Evolutionary conservation across 2,888 invertebrate species (phyloP).

Genomic region (Andrena chrysosceles): DNA sequence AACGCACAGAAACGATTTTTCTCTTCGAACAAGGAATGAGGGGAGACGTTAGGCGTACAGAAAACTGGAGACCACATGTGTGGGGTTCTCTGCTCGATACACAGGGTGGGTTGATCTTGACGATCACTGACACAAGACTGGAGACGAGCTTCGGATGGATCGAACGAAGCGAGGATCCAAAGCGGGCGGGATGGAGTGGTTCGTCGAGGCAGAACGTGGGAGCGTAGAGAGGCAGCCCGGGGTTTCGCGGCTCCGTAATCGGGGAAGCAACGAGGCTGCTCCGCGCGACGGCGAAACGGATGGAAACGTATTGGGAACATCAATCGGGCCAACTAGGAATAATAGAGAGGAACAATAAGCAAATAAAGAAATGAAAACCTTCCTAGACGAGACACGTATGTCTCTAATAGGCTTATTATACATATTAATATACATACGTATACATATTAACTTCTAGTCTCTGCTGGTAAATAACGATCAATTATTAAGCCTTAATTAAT

Average conservation of each 20-base stretch:
- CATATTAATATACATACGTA: slow-evolving; percentile 19
- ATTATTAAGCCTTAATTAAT: slow-evolving; percentile 60
- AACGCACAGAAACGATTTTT: slow-evolving; percentile 64
- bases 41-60: background rate
- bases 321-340: slow-evolving; percentile 70
- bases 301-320: slow-evolving; percentile 68
- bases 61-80: background rate
- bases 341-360: slow-evolving; percentile 65
- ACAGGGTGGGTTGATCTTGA: background rate
- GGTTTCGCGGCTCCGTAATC: background rate
- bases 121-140: background rate
- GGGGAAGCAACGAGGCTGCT: slow-evolving; percentile 7
- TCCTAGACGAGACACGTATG: slow-evolving; percentile 61
- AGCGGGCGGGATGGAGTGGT: background rate
- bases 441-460: slow-evolving; percentile 54
- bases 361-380: slow-evolving; percentile 56
- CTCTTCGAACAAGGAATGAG: slow-evolving; percentile 14
- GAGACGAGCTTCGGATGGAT: too few species aligned
- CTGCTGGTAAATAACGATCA: slow-evolving; percentile 58
- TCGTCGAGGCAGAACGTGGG: background rate
- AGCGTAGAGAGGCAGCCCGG: background rate
- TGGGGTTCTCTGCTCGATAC: slow-evolving; percentile 1
- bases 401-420: slow-evolving; percentile 58
- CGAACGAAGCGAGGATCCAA: background rate
- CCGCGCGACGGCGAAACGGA: slow-evolving; percentile 30